phyloP scores from a whole-genome alignment of 1,140 invertebrate genomes.

The Alviniconcha marisindica region DNA sequence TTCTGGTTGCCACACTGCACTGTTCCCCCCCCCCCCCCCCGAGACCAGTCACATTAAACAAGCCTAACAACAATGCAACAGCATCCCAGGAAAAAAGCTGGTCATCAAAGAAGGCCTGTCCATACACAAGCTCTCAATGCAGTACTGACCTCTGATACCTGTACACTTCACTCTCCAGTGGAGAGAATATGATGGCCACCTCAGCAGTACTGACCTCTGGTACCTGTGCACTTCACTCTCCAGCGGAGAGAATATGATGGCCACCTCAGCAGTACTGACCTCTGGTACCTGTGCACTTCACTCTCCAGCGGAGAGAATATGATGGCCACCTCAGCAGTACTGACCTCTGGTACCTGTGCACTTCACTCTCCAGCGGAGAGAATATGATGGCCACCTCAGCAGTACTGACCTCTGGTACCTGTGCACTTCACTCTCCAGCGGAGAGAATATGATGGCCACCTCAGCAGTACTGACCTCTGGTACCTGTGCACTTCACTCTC shows the following conservation, averaged over 20 bases:
- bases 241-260: slow-evolving; percentile 46
- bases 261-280: slow-evolving; percentile 39
- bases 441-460: slow-evolving; percentile 46
- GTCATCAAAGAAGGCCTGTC: no score
- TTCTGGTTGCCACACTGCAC: no score
- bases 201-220: slow-evolving; percentile 44
- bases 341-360: slow-evolving; percentile 46
- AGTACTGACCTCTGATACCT: slow-evolving; percentile 49
- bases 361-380: slow-evolving; percentile 32
- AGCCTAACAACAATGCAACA: no score
- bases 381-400: slow-evolving; percentile 43
- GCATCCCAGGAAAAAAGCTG: no score
- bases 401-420: slow-evolving; percentile 53
- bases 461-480: slow-evolving; percentile 50
- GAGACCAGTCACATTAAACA: no score
- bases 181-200: slow-evolving; percentile 46
- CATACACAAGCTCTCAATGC: no score
- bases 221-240: slow-evolving; percentile 25
- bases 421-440: slow-evolving; percentile 19
- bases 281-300: slow-evolving; percentile 38
- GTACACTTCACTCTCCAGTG: slow-evolving; percentile 19
- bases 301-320: slow-evolving; percentile 44
- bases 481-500: slow-evolving; percentile 25
- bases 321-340: slow-evolving; percentile 36
- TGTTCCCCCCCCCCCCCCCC: no score